Conservation (phyloP, 1,140 invertebrate genomes). For the Centruroides vittatus region DNA sequence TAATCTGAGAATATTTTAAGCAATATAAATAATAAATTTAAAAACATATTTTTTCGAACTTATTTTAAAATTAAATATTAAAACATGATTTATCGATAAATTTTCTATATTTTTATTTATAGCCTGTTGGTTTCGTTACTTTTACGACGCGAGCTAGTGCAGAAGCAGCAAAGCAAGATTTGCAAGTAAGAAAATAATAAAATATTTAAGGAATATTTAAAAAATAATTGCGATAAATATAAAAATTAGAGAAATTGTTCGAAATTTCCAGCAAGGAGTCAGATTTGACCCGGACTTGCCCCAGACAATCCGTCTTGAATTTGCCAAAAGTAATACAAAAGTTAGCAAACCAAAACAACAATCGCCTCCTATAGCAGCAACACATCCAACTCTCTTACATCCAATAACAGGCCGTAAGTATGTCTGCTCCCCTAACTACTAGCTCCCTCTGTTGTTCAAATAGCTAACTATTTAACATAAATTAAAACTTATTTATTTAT, state of each 20-base stretch:
- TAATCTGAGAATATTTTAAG: too few species aligned
- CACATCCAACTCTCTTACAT: conserved; percentile 81
- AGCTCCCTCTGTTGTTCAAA: too few species aligned
- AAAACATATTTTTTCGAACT: too few species aligned
- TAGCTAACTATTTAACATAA: too few species aligned
- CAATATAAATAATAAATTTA: too few species aligned
- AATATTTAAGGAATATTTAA: not conserved
- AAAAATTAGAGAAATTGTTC: not conserved
- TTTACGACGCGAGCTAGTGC: conserved; percentile 93
- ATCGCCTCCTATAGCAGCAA: conserved; percentile 69
- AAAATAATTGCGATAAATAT: not conserved
- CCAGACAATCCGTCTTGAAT: conserved; percentile 99
- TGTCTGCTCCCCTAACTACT: not conserved
- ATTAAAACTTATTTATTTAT: too few species aligned
- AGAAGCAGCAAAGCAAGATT: conserved; percentile 94
- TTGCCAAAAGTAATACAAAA: conserved; percentile 99
- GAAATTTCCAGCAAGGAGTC: conserved; percentile 84
- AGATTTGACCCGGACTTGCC: conserved; percentile 99
- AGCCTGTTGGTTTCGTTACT: conserved; percentile 99
- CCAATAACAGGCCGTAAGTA: conserved; percentile 17
- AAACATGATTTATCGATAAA: too few species aligned
- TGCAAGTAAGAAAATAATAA: conserved; percentile 61
- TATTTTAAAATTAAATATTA: too few species aligned
- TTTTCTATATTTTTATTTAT: conserved; percentile 29
- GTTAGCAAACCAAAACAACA: conserved; percentile 98